Evolutionary conservation across 2,113 vertebrate species (phyloP).

Genomic region (Ia io): DNA sequence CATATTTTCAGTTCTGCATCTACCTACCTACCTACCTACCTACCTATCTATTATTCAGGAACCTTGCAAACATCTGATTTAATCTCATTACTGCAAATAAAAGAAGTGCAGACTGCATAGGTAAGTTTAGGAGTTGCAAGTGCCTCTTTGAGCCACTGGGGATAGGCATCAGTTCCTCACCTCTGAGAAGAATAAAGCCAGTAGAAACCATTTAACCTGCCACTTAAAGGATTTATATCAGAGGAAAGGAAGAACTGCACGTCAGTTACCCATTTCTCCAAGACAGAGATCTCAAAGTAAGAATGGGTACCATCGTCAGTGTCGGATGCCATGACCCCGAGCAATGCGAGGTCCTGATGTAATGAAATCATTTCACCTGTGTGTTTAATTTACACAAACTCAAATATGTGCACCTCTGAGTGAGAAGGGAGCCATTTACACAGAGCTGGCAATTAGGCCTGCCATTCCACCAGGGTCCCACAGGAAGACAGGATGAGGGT

Average conservation of each 20-base stretch:
- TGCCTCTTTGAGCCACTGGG: not conserved
- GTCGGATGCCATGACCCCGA: not conserved
- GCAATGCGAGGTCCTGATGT: not conserved
- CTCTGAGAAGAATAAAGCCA: not conserved
- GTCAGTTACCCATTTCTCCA: not conserved
- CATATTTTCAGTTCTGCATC: conserved; percentile 19
- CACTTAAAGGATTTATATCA: not conserved
- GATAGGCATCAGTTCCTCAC: not conserved
- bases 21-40: not conserved
- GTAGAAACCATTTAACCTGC: not conserved
- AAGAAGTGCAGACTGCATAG: not conserved
- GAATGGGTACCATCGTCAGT: not conserved
- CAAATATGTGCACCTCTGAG: not conserved
- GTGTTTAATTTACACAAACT: not conserved
- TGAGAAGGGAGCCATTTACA: not conserved
- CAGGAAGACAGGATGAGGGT: not conserved
- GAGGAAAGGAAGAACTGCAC: not conserved
- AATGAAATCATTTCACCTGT: not conserved
- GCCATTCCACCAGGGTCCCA: not conserved
- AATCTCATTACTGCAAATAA: not conserved
- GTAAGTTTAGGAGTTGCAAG: not conserved
- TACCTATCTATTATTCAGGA: not conserved
- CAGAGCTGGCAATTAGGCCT: not conserved
- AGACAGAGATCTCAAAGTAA: not conserved
- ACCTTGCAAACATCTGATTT: not conserved